Percentiles rank a stretch among this genome's conserved stretches.
These are phyloP conservation scores for Vulpes lagopus DNA, from an alignment of 2,113 vertebrate species.

Conservation along the genomic window DNA sequence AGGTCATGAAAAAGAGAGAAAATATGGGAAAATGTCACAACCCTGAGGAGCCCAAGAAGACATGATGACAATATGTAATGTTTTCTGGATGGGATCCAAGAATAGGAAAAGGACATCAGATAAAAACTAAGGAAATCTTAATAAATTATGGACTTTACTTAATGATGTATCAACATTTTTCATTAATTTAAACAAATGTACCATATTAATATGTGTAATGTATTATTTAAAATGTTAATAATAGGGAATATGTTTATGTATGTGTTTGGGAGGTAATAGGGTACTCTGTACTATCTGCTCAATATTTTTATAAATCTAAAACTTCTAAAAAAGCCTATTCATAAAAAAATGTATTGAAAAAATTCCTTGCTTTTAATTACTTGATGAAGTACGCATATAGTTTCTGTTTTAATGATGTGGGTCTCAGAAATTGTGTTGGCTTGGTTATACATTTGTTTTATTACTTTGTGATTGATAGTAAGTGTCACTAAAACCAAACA, in stretches of 20 bases:
- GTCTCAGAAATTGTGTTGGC: neutral
- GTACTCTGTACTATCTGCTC: neutral
- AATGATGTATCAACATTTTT: neutral
- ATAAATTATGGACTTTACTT: neutral
- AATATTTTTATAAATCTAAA: constrained; percentile 11
- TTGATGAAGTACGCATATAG: neutral
- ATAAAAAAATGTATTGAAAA: neutral
- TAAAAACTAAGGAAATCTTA: neutral
- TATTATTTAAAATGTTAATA: neutral
- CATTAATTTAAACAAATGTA: neutral
- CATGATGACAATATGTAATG: neutral
- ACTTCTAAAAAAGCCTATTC: neutral
- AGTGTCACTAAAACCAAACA: constrained; percentile 24
- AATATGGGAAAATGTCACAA: neutral
- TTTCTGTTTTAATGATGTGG: neutral
- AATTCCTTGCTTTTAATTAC: neutral
- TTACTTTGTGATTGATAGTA: constrained; percentile 16
- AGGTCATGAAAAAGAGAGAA: neutral
- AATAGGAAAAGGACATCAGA: neutral
- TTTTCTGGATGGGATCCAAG: neutral
- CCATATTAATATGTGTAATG: neutral
- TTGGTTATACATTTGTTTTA: constrained; percentile 36
- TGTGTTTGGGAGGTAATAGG: neutral
- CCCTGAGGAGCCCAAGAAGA: neutral
- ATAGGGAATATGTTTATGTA: neutral